Conservation (phyloP, 1,140 invertebrate genomes). For the Lethocerus indicus region DNA sequence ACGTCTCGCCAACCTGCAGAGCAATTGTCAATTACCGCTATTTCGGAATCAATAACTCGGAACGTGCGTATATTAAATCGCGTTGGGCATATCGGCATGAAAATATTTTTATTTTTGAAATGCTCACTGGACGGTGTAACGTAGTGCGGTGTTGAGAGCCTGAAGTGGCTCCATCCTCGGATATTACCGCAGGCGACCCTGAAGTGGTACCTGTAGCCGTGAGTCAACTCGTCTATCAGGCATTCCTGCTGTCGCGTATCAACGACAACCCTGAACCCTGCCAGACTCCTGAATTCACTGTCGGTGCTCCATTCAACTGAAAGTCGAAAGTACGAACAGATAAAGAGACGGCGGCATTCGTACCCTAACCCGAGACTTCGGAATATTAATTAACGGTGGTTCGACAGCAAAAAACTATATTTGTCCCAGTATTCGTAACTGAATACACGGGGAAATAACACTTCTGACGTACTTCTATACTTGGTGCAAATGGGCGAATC, state of each 20-base stretch:
- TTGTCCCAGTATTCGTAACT: no score
- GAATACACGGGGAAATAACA: no score
- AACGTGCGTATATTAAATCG: no score
- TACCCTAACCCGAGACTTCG: no score
- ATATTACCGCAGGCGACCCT: slow-evolving; percentile 72
- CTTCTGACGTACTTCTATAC: slow-evolving; percentile 66
- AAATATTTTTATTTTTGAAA: no score
- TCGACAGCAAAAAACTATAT: no score
- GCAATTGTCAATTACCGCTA: no score
- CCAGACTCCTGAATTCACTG: slow-evolving; percentile 35
- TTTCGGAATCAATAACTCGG: no score
- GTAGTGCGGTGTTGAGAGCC: slow-evolving; percentile 53
- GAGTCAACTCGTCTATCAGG: slow-evolving; percentile 40
- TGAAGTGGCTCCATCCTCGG: slow-evolving; percentile 72
- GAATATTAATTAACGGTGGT: no score
- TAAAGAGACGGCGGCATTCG: no score
- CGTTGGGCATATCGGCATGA: no score
- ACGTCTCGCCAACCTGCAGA: slow-evolving; percentile 59
- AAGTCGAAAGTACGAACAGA: neutral
- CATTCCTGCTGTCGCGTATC: slow-evolving; percentile 40
- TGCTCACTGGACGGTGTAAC: slow-evolving; percentile 78
- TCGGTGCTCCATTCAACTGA: slow-evolving; percentile 65
- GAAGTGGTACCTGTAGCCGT: slow-evolving; percentile 74
- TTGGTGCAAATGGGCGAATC: slow-evolving; percentile 68
- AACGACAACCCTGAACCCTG: slow-evolving; percentile 43